Evolutionary conservation across 2,797 vertebrate genomes (phyloP).

Genomic region (Chaenodraco wilsoni): DNA sequence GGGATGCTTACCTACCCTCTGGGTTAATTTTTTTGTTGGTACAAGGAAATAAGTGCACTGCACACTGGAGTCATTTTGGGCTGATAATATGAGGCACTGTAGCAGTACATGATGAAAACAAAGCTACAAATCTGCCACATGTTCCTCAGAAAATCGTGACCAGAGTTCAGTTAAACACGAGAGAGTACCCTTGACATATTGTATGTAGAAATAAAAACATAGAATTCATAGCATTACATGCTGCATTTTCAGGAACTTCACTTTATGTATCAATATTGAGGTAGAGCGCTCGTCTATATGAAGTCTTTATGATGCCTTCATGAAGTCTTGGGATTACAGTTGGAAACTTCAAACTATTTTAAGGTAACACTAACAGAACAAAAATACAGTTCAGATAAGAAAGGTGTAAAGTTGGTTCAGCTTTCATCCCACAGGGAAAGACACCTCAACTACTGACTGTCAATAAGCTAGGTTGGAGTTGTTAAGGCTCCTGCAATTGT

Average conservation of each 20-base stretch:
- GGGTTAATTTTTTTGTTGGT: slow-evolving; percentile 38
- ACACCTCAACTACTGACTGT: slow-evolving; percentile 34
- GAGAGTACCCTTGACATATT: background rate
- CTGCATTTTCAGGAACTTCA: background rate
- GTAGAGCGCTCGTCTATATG: slow-evolving; percentile 21
- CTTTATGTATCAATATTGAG: background rate
- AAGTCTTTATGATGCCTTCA: slow-evolving; percentile 25
- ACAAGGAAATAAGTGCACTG: slow-evolving; percentile 30
- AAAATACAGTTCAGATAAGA: slow-evolving; percentile 27
- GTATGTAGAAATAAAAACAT: slow-evolving; percentile 8
- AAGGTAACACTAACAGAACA: slow-evolving; percentile 26
- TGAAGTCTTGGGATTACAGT: slow-evolving; percentile 35
- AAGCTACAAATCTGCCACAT: slow-evolving; percentile 12
- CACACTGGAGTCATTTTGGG: slow-evolving; percentile 28
- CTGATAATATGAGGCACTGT: slow-evolving; percentile 32
- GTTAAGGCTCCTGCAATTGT: slow-evolving; percentile 34
- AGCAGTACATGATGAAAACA: slow-evolving; percentile 37
- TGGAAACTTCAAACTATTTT: slow-evolving; percentile 22
- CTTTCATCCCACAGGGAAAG: slow-evolving; percentile 47
- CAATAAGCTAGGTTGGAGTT: slow-evolving; percentile 37
- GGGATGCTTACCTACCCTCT: slow-evolving; percentile 44
- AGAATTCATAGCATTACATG: slow-evolving; percentile 6
- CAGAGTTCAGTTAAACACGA: slow-evolving; percentile 24
- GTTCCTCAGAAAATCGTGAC: slow-evolving; percentile 22
- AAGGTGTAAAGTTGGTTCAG: slow-evolving; percentile 39